Evolutionary conservation across 2,113 vertebrate genomes (phyloP).

Genomic region (Motacilla tschutschensis): DNA sequence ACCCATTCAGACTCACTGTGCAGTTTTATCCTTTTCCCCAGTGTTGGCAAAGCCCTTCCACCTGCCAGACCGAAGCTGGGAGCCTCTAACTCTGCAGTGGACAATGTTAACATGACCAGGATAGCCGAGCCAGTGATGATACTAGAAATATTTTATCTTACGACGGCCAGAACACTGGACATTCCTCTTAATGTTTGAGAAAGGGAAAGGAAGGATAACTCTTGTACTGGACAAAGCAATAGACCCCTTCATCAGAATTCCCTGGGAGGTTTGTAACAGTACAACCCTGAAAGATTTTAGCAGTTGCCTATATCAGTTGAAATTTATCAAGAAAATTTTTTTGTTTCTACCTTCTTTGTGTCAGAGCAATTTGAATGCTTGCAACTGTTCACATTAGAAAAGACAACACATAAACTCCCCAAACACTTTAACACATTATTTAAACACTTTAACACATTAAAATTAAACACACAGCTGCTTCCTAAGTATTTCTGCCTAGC

Average conservation of each 20-base stretch:
- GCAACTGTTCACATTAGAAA: neutral
- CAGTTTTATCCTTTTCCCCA: neutral
- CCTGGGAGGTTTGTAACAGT: too few species aligned
- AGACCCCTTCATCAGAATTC: neutral
- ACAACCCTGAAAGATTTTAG: neutral
- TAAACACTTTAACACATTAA: neutral
- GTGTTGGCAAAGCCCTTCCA: neutral
- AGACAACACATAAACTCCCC: neutral
- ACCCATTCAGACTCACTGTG: neutral
- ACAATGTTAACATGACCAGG: rapidly evolving
- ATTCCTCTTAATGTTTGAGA: neutral
- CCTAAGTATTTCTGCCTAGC: neutral
- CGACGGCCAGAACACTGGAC: neutral
- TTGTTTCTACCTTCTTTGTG: neutral
- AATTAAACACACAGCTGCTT: neutral
- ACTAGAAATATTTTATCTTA: neutral
- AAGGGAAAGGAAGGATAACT: neutral
- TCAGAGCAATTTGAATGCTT: neutral
- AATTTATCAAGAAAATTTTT: neutral
- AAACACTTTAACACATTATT: neutral
- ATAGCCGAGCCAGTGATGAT: rapidly evolving
- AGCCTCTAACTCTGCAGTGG: neutral
- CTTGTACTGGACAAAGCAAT: neutral
- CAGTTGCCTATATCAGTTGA: neutral
- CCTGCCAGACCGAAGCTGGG: neutral